Evolutionary conservation across 2,113 vertebrate species (phyloP).

Genomic region (Albula glossodonta): DNA sequence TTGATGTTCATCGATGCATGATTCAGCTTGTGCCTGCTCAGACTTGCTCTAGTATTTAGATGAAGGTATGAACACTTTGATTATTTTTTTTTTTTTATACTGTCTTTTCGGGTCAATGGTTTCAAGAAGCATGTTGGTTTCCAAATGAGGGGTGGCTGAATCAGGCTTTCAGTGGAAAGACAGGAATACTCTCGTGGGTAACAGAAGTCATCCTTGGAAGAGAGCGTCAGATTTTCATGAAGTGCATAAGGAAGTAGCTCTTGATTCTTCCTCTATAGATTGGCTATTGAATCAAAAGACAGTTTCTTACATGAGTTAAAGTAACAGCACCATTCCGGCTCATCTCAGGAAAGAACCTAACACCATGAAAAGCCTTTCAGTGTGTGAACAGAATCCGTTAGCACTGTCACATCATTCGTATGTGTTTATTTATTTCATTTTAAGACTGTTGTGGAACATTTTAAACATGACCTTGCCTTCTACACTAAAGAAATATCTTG

Average conservation of each 20-base stretch:
- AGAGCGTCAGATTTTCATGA: neutral
- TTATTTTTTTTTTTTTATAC: neutral
- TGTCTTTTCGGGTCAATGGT: neutral
- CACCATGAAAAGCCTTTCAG: too few species aligned
- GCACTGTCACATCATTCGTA: too few species aligned
- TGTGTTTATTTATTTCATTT: too few species aligned
- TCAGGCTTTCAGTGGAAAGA: neutral
- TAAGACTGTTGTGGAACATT: too few species aligned
- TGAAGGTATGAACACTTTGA: too few species aligned
- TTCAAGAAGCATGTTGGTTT: neutral
- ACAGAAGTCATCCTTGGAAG: neutral
- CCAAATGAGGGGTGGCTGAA: neutral
- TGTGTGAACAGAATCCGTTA: too few species aligned
- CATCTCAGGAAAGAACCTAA: too few species aligned
- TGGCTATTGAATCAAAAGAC: too few species aligned
- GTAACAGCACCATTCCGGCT: too few species aligned
- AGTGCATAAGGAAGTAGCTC: neutral
- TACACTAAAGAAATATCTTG: too few species aligned
- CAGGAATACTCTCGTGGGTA: neutral
- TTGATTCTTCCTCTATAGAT: neutral
- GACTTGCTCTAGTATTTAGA: neutral
- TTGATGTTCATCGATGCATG: neutral
- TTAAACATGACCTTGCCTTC: too few species aligned
- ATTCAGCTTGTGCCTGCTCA: neutral
- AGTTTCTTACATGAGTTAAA: too few species aligned